A percentile compares a stretch with the other conserved stretches of the same genome.
Evolutionary conservation across 35 echinoderm and acorn worm genomes (phyloP).

Genomic region (Eucidaris tribuloides): DNA sequence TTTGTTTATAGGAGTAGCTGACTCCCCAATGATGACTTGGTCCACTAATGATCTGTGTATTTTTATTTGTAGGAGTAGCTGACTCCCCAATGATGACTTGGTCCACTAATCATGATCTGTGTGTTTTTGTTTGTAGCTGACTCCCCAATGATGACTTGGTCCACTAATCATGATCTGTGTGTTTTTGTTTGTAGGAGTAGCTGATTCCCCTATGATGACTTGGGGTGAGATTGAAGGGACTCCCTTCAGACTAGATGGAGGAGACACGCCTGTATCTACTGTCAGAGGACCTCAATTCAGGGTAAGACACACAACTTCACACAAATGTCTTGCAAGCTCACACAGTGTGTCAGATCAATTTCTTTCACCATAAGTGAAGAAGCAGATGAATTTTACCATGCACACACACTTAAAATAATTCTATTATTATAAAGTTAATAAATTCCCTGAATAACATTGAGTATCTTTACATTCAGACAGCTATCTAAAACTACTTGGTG

Average conservation of each 20-base stretch:
- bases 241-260: conserved; percentile 82
- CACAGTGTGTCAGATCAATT: not conserved
- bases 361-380: not conserved
- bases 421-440: not conserved
- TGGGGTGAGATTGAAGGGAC: conserved; percentile 97
- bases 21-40: no score
- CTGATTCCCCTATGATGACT: conserved; percentile 97
- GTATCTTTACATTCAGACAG: not conserved
- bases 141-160: conserved; percentile 76
- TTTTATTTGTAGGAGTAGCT: no score
- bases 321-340: not conserved
- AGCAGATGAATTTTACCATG: not conserved
- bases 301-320: conserved; percentile 29
- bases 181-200: conserved; percentile 52
- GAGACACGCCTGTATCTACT: conserved; percentile 54
- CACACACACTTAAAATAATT: not conserved
- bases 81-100: no score
- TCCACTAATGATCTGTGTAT: no score
- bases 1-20: no score
- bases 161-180: not conserved
- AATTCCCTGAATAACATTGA: not conserved
- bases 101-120: not conserved
- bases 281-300: conserved; percentile 65
- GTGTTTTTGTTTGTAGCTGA: conserved; percentile 49
- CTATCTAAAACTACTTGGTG: not conserved